Percentiles rank a stretch among this genome's conserved stretches.
Evolutionary conservation across 2,797 vertebrate species (phyloP).

Genomic region (Chelon auratus): DNA sequence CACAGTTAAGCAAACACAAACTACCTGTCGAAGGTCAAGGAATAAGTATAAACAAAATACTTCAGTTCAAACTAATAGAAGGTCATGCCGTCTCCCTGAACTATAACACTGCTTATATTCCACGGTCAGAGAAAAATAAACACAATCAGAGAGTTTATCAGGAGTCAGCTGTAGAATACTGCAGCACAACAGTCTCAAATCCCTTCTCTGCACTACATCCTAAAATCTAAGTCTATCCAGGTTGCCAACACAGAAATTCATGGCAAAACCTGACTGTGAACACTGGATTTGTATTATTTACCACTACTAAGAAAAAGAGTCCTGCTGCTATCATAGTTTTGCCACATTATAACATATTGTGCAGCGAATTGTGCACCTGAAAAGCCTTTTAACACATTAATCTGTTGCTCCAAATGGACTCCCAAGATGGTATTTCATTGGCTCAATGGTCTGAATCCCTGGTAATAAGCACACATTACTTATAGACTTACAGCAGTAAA

Average conservation of each 20-base stretch:
- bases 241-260: not conserved
- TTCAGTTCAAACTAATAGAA: not conserved
- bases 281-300: not conserved
- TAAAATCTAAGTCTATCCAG: not conserved
- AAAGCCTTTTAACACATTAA: slow-evolving; percentile 11
- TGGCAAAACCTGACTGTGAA: not conserved
- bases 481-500: not conserved
- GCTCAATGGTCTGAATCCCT: slow-evolving; percentile 1
- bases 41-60: not conserved
- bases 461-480: slow-evolving; percentile 4
- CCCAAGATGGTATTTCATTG: slow-evolving; percentile 1
- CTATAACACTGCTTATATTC: not conserved
- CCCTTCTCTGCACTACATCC: not conserved
- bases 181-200: not conserved
- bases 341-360: not conserved
- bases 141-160: slow-evolving; percentile 1
- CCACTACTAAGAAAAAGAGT: not conserved
- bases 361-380: not conserved
- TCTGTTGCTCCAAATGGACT: not conserved
- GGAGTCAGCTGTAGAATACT: not conserved
- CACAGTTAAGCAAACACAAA: slow-evolving; percentile 7
- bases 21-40: slow-evolving; percentile 5
- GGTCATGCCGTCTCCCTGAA: not conserved
- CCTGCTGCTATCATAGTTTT: not conserved
- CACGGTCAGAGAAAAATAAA: not conserved